Base-by-base conservation (phyloP, 2,797 vertebrate species). In the Lithobates pipiens region DNA sequence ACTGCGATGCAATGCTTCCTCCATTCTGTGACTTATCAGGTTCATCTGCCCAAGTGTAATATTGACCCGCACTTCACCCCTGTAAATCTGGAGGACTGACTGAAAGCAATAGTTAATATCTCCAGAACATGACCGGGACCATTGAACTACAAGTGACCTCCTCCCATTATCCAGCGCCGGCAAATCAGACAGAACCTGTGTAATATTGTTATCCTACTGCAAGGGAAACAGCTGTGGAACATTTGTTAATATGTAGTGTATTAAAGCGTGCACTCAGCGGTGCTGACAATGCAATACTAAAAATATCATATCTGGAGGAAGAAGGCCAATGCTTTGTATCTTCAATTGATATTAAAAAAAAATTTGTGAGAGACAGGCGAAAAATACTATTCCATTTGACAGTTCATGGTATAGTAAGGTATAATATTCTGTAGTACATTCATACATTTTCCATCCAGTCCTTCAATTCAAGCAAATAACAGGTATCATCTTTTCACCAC, bases 61-160 rank as follows among this genome's bases (percentile, higher is more conserved):
- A 85, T 39, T 88, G 89, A 89, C 90, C 91, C 89, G 84, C 36
- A 82, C 79, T 80, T 90, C 92, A 91, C 89, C 88, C 90, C 89
- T 89, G 89, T 92, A 90, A 91, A 92, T 92, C 91, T 91, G 91
- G 86, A 91, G 91, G 91, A 91, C 87, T 89, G 91, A 89, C 90
- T 88, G 90, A 91, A 92, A 92, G 89, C 83, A 91, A 85, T 87
- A 89, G 88, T 91, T 91, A 89, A 92, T 88, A 92, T 91, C 89
- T 92, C 90, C 88, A 90, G 79, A 88, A 87, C 86, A 88, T 82
- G 83, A 89, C 63, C 73, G 73, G 84, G 69, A 81, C 42, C 50
- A 34, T 74, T 86, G 86, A 91, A 89, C 89, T 90, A 84, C 82
- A 87, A 84, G 1, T 91, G 91, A 92, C 88, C 91, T 88, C 68